Percentiles rank a stretch among this genome's conserved stretches.
Conservation (phyloP, 2,113 vertebrate genomes). For the Pterocles orientalis region DNA sequence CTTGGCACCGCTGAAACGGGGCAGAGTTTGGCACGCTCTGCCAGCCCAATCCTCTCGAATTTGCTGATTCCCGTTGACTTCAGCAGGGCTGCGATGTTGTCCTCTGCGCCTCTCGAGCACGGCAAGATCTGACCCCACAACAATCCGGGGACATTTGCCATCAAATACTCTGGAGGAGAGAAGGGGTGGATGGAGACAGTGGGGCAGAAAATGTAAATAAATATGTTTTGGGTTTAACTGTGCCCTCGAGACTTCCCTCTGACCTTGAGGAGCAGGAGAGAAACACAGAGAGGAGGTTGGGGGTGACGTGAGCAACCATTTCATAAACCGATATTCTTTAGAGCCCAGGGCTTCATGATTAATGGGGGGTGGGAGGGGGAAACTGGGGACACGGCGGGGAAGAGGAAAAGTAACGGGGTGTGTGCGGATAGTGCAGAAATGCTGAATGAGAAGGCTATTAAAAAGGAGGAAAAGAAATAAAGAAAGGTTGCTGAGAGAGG, state of each 20-base stretch:
- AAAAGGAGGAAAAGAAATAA: too few relatives aligned
- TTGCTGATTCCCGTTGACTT: neutral
- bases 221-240: neutral
- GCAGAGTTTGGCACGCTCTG: slow-evolving; percentile 3
- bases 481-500: neutral
- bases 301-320: neutral
- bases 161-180: neutral
- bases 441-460: neutral
- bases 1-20: neutral
- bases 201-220: neutral
- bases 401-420: neutral
- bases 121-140: neutral
- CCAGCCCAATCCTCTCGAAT: slow-evolving; percentile 17
- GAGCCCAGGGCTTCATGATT: neutral
- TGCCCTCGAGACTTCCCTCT: neutral
- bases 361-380: neutral
- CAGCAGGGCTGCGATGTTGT: neutral
- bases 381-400: neutral
- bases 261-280: neutral
- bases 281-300: neutral
- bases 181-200: neutral
- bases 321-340: neutral
- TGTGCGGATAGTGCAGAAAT: neutral
- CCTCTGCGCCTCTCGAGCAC: neutral
- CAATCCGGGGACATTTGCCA: neutral